Conservation (phyloP, 2,888 invertebrate species). For the Cyclophora punctaria region DNA sequence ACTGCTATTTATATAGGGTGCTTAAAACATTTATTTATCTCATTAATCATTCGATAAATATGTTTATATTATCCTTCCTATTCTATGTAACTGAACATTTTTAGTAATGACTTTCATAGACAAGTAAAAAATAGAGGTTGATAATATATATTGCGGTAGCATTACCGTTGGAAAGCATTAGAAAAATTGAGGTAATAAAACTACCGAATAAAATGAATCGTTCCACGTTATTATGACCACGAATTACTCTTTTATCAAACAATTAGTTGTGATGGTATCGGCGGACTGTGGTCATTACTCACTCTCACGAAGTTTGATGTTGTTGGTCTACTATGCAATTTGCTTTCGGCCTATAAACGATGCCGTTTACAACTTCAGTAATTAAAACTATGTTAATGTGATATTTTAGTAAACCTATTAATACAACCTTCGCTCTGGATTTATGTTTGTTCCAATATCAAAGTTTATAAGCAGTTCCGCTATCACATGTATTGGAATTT, state of each 20-base stretch:
- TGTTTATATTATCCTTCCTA: too few species aligned
- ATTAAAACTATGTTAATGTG: constrained; percentile 23
- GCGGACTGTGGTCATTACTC: constrained; percentile 42
- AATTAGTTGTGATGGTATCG: constrained; percentile 51
- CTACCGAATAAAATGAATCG: constrained; percentile 32
- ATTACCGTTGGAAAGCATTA: neutral
- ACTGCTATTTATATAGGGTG: too few species aligned
- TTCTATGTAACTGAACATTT: too few species aligned
- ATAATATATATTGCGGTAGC: too few species aligned
- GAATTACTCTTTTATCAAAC: constrained; percentile 46
- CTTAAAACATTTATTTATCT: too few species aligned
- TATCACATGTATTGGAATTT: too few species aligned
- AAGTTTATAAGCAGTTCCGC: neutral
- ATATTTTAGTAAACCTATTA: constrained; percentile 15
- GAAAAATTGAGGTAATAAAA: constrained; percentile 19
- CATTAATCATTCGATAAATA: too few species aligned
- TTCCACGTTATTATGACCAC: constrained; percentile 32
- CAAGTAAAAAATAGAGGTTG: too few species aligned
- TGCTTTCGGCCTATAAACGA: constrained; percentile 14
- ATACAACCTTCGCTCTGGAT: constrained; percentile 8
- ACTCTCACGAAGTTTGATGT: constrained; percentile 31
- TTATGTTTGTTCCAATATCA: constrained; percentile 6
- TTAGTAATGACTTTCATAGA: too few species aligned
- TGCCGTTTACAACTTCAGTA: constrained; percentile 13
- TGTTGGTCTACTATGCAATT: constrained; percentile 15